Base-by-base conservation (phyloP, 2,888 invertebrate genomes). In the Tromatobia lineatoria region DNA sequence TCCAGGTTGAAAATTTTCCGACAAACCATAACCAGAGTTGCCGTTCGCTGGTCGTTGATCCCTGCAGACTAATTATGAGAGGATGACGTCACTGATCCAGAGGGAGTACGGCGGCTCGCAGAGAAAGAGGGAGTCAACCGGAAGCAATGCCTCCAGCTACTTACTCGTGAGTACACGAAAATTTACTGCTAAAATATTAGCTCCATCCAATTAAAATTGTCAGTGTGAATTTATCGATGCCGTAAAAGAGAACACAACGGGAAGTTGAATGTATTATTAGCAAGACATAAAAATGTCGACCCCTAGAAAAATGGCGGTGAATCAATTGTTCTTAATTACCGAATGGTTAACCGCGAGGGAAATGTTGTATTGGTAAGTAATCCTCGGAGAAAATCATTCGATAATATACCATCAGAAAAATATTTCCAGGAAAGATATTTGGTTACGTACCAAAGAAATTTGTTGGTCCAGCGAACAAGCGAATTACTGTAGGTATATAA, bases 71-170 rank as follows among this genome's bases (percentile, higher is more conserved):
- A 90, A 92, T 90, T 84, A 84, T 84, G 84, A 84, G 83, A 90
- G 88, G 88, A 93, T 93, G 92, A 92, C 92, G 90, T 92, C 92
- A 85, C 82, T 92, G 85, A 78, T 90, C 74, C 92, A 91, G 83
- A 90, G 92, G 88, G 92, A 93, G 84, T 81, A 84, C 87, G 88
- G 85, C 67, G 90, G 88, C 77, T 89, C 92, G 85, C 91, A 90
- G 82, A 90, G 88, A 76, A 93, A 92, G 64, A 89, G 93, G 83
- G 93, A 93, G 83, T 93, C 93, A 25, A 92, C 88, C 70, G 89
- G 91, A 84, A 93, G 93, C 87, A 93, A 91, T 88, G 91, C 93
- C 38, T 93, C 93, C 70, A 93, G 92, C 85, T 93, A 93, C 81
- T 88, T 92, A 70, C 85, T 92, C 88, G 92, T 93, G 87, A 91